phyloP scores from a whole-genome alignment of 2,113 vertebrate genomes.

The Dunckerocampus dactyliophorus region DNA sequence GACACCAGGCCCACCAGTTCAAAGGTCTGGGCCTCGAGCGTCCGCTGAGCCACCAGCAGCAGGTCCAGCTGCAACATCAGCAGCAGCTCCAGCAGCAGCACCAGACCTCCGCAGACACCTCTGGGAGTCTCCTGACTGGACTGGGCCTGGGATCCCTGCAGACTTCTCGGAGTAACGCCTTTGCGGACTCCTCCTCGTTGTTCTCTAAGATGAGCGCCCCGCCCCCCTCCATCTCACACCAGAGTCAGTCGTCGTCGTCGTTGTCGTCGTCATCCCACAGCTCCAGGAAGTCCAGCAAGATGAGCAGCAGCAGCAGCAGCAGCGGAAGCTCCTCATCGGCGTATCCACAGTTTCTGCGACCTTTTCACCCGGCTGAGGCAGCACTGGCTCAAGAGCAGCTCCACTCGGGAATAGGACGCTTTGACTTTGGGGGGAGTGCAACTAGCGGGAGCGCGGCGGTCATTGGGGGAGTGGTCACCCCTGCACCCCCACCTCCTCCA shows the following conservation, averaged over 20 bases:
- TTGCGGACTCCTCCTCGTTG: slow-evolving; percentile 73
- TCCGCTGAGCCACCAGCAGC: slow-evolving; percentile 76
- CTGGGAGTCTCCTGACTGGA: slow-evolving; percentile 72
- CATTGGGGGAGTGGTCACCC: slow-evolving; percentile 69
- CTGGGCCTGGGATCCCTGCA: slow-evolving; percentile 73
- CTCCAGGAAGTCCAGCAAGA: slow-evolving; percentile 78
- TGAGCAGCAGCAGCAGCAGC: slow-evolving; percentile 63
- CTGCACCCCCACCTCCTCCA: slow-evolving; percentile 71
- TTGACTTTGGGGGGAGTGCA: slow-evolving; percentile 71
- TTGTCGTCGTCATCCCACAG: slow-evolving; percentile 70
- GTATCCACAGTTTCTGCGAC: slow-evolving; percentile 75
- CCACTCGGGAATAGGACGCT: slow-evolving; percentile 75
- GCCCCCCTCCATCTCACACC: slow-evolving; percentile 71
- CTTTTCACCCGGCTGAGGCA: slow-evolving; percentile 76
- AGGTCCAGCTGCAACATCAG: slow-evolving; percentile 77
- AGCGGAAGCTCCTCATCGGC: slow-evolving; percentile 63
- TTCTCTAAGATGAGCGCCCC: slow-evolving; percentile 78
- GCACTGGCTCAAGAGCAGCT: slow-evolving; percentile 77
- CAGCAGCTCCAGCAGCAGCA: slow-evolving; percentile 77
- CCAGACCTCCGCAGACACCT: slow-evolving; percentile 65
- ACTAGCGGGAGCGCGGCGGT: slow-evolving; percentile 59
- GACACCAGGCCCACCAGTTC: slow-evolving; percentile 79
- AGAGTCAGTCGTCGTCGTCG: slow-evolving; percentile 70
- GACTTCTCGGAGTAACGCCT: slow-evolving; percentile 71
- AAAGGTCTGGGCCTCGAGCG: slow-evolving; percentile 77